Evolutionary conservation across 2,888 invertebrate species (phyloP).

Genomic region (Amiota minor): DNA sequence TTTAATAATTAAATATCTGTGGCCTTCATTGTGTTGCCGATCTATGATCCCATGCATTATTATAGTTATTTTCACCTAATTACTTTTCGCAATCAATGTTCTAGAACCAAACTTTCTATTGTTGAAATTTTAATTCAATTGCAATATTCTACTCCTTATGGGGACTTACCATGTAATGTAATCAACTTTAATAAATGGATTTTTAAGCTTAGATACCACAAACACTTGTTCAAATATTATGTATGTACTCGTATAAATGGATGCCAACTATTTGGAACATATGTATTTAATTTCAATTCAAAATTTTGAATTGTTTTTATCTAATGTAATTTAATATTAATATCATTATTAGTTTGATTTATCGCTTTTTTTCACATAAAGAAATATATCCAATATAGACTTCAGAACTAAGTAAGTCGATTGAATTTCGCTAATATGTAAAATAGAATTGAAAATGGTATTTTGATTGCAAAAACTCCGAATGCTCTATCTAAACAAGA

Average conservation of each 20-base stretch:
- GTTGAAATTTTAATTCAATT: too few relatives aligned
- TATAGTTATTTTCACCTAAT: too few relatives aligned
- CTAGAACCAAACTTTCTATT: neutral
- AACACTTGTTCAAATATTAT: conserved; percentile 31
- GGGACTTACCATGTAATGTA: neutral
- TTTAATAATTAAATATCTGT: too few relatives aligned
- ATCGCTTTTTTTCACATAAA: neutral
- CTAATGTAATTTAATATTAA: neutral
- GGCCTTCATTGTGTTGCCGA: too few relatives aligned
- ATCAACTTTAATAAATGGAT: conserved; percentile 53
- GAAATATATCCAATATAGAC: neutral
- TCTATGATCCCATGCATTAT: too few relatives aligned
- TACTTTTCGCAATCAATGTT: neutral
- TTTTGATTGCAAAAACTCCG: too few relatives aligned
- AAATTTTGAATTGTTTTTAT: neutral
- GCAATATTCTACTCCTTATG: too few relatives aligned
- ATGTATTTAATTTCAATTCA: neutral
- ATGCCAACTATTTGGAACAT: conserved; percentile 39
- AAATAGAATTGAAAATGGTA: too few relatives aligned
- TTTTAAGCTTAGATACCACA: conserved; percentile 44
- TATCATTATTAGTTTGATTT: neutral
- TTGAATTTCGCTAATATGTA: neutral
- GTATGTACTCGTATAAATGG: conserved; percentile 42
- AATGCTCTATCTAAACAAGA: too few relatives aligned
- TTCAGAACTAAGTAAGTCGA: neutral